These are phyloP conservation scores for Mastacembelus armatus DNA, from an alignment of 2,797 vertebrate genomes.

Conservation along the genomic window DNA sequence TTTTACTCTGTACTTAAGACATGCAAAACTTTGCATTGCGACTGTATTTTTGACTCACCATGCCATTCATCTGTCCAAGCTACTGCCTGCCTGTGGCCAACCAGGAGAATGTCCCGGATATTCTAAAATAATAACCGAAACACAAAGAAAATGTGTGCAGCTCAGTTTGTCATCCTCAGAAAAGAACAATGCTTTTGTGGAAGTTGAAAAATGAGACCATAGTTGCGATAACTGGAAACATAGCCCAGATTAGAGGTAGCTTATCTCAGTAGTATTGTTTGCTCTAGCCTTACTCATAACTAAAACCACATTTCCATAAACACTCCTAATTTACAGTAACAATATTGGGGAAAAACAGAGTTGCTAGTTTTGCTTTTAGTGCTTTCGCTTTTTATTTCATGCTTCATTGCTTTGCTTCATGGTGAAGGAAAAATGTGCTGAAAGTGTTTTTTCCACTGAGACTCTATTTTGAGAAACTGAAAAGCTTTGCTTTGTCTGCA, in stretches of 20 bases:
- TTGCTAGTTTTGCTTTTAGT: conserved; percentile 19
- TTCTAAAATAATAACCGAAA: conserved; percentile 69
- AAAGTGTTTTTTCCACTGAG: neutral
- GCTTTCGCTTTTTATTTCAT: conserved; percentile 25
- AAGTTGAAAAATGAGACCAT: neutral
- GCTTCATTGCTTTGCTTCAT: conserved; percentile 14
- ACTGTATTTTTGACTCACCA: conserved; percentile 72
- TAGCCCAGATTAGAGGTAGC: conserved; percentile 9
- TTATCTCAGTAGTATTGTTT: conserved; percentile 18
- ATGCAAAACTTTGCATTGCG: neutral
- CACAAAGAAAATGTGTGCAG: neutral
- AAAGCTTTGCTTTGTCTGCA: conserved; percentile 5
- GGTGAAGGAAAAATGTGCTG: neutral
- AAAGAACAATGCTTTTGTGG: neutral
- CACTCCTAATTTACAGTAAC: neutral
- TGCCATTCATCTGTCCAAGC: conserved; percentile 89
- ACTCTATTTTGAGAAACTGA: conserved; percentile 7
- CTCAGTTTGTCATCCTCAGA: conserved; percentile 12
- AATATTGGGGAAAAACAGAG: neutral
- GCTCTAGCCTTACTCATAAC: neutral
- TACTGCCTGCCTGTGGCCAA: conserved; percentile 88
- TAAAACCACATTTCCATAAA: conserved; percentile 7
- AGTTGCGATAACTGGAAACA: conserved; percentile 1
- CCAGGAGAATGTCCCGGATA: conserved; percentile 86
- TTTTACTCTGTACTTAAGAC: conserved; percentile 9